Evolutionary conservation across 2,113 vertebrate species (phyloP), one percentile per base, ranked within the genome.

Genomic region (Albula goreensis): DNA sequence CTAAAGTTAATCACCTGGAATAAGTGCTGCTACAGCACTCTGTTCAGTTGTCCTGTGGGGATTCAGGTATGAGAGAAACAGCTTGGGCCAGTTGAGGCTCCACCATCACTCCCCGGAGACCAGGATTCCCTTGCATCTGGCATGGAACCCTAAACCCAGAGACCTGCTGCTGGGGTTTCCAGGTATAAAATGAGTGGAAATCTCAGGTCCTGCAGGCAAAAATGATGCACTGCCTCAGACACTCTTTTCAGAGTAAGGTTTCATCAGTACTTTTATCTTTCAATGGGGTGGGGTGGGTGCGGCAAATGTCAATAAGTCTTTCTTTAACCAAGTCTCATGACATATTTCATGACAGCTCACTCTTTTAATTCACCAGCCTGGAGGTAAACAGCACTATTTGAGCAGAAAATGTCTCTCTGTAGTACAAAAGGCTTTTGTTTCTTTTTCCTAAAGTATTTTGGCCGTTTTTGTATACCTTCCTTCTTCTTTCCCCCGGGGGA

Each of bases 321-420:
- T 89, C 89, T 78, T 83, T 86, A 88, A 89, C 77, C 31, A 51
- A 77, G 80, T 78, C 52, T 41, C 87, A 56, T 88, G 7, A 41
- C 56, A 85, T 66, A 60, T n/a, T 31, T 78, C 0, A 25, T 2
- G 86, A 86, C 52, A 90, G 89, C 88, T 87, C 84, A 87, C 82
- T 88, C 82, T 86, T 90, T 88, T 90, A 78, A 89, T 89, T 88
- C 82, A 22, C 17, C 80, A 60, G 48, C 80, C 86, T 70, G 66
- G 66, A 86, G 84, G 81, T 87, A 89, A 90, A 90, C 85, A 83
- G 70, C 8, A n/a, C 70, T 25, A 8, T n/a, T 31, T 48, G 0
- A 2, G 10, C 82, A 80, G 5, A 19, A 66, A 56, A 15, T 86
- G 48, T 87, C 85, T 25, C 48, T 83, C 5, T 7, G 48, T 78